Conservation (phyloP, 2,888 invertebrate genomes). For the Sinelater perroti region DNA sequence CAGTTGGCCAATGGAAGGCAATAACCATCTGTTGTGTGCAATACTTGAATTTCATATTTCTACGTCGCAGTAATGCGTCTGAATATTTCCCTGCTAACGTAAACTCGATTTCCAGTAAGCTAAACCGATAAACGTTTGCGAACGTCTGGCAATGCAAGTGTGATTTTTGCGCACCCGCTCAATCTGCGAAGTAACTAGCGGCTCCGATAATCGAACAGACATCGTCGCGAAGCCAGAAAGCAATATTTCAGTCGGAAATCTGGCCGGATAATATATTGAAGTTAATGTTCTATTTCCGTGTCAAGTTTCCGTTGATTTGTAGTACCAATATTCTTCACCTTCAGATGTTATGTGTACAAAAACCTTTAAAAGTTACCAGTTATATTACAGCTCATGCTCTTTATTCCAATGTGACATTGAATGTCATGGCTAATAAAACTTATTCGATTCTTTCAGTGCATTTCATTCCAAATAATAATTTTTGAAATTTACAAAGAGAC, state of each 20-base stretch:
- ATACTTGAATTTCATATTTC: neutral
- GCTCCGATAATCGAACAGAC: conserved; percentile 2
- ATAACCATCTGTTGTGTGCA: conserved; percentile 1
- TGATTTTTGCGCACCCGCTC: too few relatives aligned
- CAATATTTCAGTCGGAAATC: conserved; percentile 26
- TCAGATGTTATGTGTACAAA: conserved; percentile 13
- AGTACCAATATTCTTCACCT: conserved; percentile 17
- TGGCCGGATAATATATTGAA: conserved; percentile 29
- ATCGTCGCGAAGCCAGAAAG: neutral
- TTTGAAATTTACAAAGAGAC: too few relatives aligned
- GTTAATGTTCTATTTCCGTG: conserved; percentile 28
- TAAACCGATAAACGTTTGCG: too few relatives aligned
- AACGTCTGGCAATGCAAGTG: too few relatives aligned
- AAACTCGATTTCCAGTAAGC: neutral
- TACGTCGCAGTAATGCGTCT: neutral
- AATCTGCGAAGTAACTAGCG: too few relatives aligned
- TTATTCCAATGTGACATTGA: too few relatives aligned
- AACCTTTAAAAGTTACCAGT: neutral
- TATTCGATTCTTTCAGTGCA: too few relatives aligned
- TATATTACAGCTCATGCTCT: too few relatives aligned
- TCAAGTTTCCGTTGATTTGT: conserved; percentile 32
- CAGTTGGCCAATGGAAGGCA: neutral
- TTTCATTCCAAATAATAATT: too few relatives aligned
- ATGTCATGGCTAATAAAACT: too few relatives aligned
- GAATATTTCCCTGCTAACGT: neutral